These are phyloP conservation scores for Mustela nigripes DNA, from an alignment of 2,113 vertebrate species.

Conservation along the genomic window DNA sequence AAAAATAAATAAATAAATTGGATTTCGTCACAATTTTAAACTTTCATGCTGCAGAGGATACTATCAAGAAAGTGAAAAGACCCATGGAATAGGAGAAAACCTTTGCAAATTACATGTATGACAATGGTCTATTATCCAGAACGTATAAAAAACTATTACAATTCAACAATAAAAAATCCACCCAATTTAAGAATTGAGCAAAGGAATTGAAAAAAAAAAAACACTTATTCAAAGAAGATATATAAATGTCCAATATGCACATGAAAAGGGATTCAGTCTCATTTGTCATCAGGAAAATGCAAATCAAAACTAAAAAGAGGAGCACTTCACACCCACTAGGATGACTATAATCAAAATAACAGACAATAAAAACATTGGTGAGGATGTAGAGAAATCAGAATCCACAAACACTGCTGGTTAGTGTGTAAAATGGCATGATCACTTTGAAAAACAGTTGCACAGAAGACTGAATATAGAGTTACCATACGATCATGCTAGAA, in stretches of 20 bases:
- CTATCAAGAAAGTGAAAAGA: constrained; percentile 8
- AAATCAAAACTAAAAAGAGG: background rate
- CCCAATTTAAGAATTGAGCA: background rate
- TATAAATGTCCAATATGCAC: background rate
- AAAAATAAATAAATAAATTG: background rate
- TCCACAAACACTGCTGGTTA: background rate
- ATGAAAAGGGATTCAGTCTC: background rate
- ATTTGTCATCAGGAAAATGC: background rate
- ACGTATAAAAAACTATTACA: background rate
- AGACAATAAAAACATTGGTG: background rate
- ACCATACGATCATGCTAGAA: background rate
- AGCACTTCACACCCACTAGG: background rate
- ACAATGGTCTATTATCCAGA: background rate
- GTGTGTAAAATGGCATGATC: background rate
- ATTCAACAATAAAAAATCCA: background rate
- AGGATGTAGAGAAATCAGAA: background rate
- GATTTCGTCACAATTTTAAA: background rate
- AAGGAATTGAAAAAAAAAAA: background rate
- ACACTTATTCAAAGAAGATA: background rate
- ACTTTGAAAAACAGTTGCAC: background rate
- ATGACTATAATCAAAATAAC: background rate
- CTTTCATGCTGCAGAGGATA: background rate
- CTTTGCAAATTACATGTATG: background rate
- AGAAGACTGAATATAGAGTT: background rate
- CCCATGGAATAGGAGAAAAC: background rate